Percentiles rank a stretch among this genome's conserved stretches.
Conservation (phyloP, 2,888 invertebrate species). For the Macrosoma leucophasiata region DNA sequence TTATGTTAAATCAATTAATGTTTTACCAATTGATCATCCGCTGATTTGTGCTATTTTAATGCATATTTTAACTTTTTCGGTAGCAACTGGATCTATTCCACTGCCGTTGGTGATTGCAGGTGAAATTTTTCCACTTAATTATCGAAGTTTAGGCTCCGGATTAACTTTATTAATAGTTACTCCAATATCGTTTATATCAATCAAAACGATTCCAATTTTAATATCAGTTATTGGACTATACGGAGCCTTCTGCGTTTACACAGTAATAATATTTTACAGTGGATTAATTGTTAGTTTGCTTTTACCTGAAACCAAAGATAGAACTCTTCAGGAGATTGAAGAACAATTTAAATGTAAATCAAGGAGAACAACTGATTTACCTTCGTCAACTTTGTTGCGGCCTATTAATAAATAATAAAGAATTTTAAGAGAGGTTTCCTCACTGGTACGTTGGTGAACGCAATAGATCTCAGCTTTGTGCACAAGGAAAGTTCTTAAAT, state of each 20-base stretch:
- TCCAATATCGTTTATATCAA: constrained; percentile 41
- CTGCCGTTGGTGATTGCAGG: constrained; percentile 81
- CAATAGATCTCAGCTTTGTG: no score
- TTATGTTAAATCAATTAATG: constrained; percentile 32
- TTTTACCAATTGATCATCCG: constrained; percentile 28
- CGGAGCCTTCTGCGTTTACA: constrained; percentile 46
- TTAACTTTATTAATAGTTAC: constrained; percentile 49
- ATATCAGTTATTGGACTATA: constrained; percentile 39
- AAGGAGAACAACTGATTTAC: no score
- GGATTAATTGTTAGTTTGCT: constrained; percentile 40
- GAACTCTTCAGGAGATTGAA: constrained; percentile 53
- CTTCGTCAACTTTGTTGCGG: no score
- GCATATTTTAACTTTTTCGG: constrained; percentile 60
- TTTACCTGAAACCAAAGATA: constrained; percentile 53
- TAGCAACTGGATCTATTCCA: constrained; percentile 75
- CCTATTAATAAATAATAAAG: no score
- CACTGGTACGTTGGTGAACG: no score
- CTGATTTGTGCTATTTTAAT: constrained; percentile 18
- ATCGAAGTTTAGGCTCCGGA: constrained; percentile 73
- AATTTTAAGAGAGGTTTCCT: no score
- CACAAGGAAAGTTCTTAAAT: no score
- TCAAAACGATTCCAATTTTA: constrained; percentile 46
- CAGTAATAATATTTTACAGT: constrained; percentile 41
- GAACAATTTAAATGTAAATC: constrained; percentile 51
- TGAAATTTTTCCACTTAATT: constrained; percentile 78